Evolutionary conservation across 1,140 invertebrate genomes (phyloP).

Genomic region (Drosophila arawakana): DNA sequence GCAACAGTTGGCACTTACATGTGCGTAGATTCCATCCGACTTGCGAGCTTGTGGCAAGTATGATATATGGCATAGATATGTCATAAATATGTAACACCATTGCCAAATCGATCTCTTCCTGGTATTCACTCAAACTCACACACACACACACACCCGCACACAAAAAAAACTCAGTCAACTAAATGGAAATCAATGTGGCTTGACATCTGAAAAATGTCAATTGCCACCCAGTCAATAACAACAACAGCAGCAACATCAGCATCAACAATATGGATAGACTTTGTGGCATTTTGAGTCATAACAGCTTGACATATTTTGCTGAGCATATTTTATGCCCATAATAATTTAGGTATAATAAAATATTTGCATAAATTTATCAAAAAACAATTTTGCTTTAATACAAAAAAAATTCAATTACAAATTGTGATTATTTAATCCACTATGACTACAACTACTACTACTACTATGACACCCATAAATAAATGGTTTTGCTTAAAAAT

Average conservation of each 20-base stretch:
- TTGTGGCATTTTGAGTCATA: slow-evolving; percentile 37
- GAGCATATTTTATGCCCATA: slow-evolving; percentile 30
- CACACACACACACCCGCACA: background rate
- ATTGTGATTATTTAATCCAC: background rate
- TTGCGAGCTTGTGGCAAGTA: background rate
- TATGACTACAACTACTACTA: no score
- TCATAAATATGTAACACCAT: slow-evolving; percentile 35
- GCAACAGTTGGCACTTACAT: slow-evolving; percentile 69
- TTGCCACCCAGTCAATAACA: slow-evolving; percentile 39
- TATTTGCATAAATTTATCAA: slow-evolving; percentile 34
- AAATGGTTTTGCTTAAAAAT: no score
- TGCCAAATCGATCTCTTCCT: slow-evolving; percentile 59
- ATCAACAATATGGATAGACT: background rate
- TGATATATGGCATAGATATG: slow-evolving; percentile 55
- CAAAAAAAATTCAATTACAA: background rate
- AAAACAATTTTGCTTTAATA: slow-evolving; percentile 5
- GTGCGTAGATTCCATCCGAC: slow-evolving; percentile 15
- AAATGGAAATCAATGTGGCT: slow-evolving; percentile 53
- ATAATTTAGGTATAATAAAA: slow-evolving; percentile 27
- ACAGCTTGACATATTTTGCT: slow-evolving; percentile 39
- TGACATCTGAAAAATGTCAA: slow-evolving; percentile 56
- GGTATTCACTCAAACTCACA: background rate
- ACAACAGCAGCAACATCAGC: background rate
- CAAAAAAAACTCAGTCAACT: slow-evolving; percentile 38
- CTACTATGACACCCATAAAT: no score